These are phyloP conservation scores for Lycopodina hypogea DNA, from an alignment of 37 sponge, comb jelly and placozoan genomes.

Conservation along the genomic window DNA sequence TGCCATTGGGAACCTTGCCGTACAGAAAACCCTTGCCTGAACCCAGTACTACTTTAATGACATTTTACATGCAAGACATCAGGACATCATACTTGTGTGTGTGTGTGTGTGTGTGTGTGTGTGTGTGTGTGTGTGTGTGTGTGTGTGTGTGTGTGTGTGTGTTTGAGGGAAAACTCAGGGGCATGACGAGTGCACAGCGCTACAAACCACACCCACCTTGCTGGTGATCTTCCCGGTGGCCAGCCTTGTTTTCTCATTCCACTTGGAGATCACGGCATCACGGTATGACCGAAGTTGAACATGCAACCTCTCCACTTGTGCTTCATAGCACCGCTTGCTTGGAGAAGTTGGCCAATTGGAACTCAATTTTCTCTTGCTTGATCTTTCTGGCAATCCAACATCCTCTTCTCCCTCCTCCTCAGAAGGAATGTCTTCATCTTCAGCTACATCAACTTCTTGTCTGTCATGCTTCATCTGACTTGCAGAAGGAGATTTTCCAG, in stretches of 20 bases:
- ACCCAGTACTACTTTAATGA: too few species aligned
- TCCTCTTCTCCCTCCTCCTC: constrained; percentile 4
- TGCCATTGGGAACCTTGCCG: too few species aligned
- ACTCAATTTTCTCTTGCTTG: constrained; percentile 5
- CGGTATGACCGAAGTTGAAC: constrained; percentile 17
- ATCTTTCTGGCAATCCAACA: not conserved
- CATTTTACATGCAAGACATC: not conserved
- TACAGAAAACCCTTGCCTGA: too few species aligned
- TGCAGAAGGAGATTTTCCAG: not conserved
- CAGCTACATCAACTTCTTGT: not conserved
- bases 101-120: not conserved
- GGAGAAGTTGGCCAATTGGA: not conserved
- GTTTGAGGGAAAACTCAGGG: not conserved
- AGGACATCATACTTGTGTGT: not conserved
- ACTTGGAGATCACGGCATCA: constrained; percentile 61
- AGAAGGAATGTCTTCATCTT: not conserved
- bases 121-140: not conserved
- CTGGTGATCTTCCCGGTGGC: constrained; percentile 57
- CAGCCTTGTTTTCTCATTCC: constrained; percentile 57
- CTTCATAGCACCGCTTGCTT: constrained; percentile 43
- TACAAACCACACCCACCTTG: constrained; percentile 40
- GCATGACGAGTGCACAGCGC: too few species aligned
- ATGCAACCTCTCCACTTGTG: constrained; percentile 23
- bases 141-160: not conserved
- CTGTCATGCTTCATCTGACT: not conserved